These are phyloP conservation scores for Muraenolepis orangiensis DNA, from an alignment of 2,797 vertebrate genomes.

Conservation along the genomic window DNA sequence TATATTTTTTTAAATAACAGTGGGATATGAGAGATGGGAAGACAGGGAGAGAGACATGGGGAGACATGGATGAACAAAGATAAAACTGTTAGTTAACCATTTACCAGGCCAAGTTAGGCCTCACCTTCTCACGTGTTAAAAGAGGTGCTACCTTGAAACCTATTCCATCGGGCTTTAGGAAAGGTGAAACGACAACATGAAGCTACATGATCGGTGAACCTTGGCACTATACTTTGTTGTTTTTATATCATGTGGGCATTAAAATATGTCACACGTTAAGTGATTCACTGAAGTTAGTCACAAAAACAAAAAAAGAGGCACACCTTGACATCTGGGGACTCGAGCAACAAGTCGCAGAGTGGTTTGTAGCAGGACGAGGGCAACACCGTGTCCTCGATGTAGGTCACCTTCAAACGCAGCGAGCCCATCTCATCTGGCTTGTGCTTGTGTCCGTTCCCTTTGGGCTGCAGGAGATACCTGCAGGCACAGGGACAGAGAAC, in stretches of 20 bases:
- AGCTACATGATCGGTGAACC: not conserved
- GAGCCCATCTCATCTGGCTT: conserved; percentile 93
- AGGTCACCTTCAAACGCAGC: conserved; percentile 89
- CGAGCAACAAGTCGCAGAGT: conserved; percentile 91
- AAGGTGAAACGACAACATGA: not conserved
- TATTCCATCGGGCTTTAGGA: not conserved
- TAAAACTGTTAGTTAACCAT: not conserved
- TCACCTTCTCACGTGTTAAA: not conserved
- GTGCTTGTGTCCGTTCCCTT: conserved; percentile 92
- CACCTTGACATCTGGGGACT: conserved; percentile 93
- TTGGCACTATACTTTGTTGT: not conserved
- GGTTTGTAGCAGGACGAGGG: conserved; percentile 84
- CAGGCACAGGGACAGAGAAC: conserved; percentile 6
- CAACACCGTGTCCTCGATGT: conserved; percentile 94
- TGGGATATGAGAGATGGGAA: not conserved
- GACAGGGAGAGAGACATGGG: not conserved
- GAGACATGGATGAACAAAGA: not conserved
- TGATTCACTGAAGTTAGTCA: not conserved
- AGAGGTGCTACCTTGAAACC: not conserved
- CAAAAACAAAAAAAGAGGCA: not conserved
- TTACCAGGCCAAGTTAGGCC: not conserved
- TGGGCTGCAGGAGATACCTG: conserved; percentile 96
- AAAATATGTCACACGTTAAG: not conserved
- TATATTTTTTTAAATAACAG: not conserved
- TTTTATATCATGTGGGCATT: not conserved